Conservation (phyloP, 1,140 invertebrate species). For the Brachionus plicatilis region DNA sequence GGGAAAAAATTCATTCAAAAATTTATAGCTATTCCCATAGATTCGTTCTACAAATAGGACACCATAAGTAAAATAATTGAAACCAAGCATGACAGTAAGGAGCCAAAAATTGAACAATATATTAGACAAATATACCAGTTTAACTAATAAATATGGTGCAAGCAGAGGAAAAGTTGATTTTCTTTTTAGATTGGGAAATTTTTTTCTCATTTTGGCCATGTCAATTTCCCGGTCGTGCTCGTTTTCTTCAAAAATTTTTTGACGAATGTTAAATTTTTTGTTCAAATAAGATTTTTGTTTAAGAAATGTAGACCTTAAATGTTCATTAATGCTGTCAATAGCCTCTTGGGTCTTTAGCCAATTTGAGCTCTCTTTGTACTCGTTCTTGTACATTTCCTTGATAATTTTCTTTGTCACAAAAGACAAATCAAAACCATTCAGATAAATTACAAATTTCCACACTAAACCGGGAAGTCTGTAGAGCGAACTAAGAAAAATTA, state of each 20-base stretch:
- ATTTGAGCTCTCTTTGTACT: constrained; percentile 8
- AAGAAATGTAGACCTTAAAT: neutral
- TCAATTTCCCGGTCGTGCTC: neutral
- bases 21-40: neutral
- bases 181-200: neutral
- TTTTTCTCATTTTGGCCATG: neutral
- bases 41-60: neutral
- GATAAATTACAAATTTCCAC: constrained; percentile 43
- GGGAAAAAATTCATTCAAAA: constrained; percentile 31
- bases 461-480: constrained; percentile 49
- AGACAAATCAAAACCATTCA: constrained; percentile 13
- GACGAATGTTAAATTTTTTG: neutral
- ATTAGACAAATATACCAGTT: neutral
- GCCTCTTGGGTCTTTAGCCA: neutral
- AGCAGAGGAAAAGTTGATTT: constrained; percentile 20
- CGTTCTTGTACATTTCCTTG: neutral
- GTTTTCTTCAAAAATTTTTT: neutral
- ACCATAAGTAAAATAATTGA: constrained; percentile 38
- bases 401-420: neutral
- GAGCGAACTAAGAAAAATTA: constrained; percentile 50
- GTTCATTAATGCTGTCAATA: constrained; percentile 7
- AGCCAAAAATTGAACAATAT: neutral
- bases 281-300: constrained; percentile 6
- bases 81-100: constrained; percentile 59
- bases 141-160: constrained; percentile 8